These are phyloP conservation scores for Synanthedon formicaeformis DNA, from an alignment of 2,888 invertebrate genomes.

Conservation along the genomic window DNA sequence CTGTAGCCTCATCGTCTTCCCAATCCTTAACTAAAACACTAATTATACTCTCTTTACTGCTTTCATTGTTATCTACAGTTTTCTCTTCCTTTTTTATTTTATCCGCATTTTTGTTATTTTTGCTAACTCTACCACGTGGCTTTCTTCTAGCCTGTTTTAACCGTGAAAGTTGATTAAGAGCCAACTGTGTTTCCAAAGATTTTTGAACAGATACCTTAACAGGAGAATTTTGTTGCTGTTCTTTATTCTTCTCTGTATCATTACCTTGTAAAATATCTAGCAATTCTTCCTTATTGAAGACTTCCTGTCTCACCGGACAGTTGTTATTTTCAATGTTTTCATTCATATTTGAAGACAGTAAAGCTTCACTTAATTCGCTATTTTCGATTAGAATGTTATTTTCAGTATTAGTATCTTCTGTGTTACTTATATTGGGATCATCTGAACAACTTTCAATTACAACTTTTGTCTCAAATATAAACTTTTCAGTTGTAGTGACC, in stretches of 20 bases:
- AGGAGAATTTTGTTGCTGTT: constrained; percentile 15
- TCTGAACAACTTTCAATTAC: constrained; percentile 45
- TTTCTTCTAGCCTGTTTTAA: constrained; percentile 16
- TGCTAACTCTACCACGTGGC: constrained; percentile 1
- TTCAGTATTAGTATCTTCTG: constrained; percentile 15
- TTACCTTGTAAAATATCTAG: constrained; percentile 60
- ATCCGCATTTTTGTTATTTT: constrained; percentile 2
- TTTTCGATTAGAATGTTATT: constrained; percentile 46
- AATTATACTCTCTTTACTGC: constrained; percentile 28
- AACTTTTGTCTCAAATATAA: constrained; percentile 54
- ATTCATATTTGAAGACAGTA: constrained; percentile 42
- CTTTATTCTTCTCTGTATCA: constrained; percentile 26
- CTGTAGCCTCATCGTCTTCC: constrained; percentile 48
- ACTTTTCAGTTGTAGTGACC: constrained; percentile 17
- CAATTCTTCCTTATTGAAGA: constrained; percentile 60
- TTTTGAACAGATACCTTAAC: constrained; percentile 15
- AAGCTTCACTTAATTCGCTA: constrained; percentile 50
- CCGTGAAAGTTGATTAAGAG: constrained; percentile 46
- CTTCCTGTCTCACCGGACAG: constrained; percentile 37
- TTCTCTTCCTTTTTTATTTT: constrained; percentile 4
- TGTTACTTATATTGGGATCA: constrained; percentile 18
- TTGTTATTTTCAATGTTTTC: constrained; percentile 51
- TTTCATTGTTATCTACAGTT: constrained; percentile 8
- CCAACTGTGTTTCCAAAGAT: constrained; percentile 39
- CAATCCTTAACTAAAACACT: constrained; percentile 68